phyloP scores from a whole-genome alignment of 2,888 invertebrate genomes.

The Eupithecia abbreviata region DNA sequence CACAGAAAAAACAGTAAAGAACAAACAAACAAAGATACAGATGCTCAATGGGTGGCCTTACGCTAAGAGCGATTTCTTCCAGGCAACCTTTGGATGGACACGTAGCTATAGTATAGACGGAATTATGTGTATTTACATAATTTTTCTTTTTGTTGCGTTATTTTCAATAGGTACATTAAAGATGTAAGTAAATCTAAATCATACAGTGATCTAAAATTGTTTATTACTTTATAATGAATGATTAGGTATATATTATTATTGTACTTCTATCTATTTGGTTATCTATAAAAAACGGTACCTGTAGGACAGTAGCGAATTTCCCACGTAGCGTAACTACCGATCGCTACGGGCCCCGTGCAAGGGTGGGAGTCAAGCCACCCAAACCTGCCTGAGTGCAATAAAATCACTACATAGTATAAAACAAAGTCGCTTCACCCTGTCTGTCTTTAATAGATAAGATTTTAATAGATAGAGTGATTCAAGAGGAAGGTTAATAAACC shows the following conservation, averaged over 20 bases:
- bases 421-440: no score
- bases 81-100: no score
- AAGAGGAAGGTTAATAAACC: no score
- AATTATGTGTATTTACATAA: no score
- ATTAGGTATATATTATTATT: background rate
- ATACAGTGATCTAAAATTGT: background rate
- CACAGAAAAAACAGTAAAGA: no score
- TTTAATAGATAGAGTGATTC: no score
- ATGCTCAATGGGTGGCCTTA: no score
- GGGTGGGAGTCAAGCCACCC: background rate
- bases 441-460: no score
- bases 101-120: no score
- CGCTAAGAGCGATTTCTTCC: no score
- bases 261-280: background rate
- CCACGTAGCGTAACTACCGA: constrained; percentile 6
- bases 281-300: background rate
- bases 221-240: background rate
- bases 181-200: background rate
- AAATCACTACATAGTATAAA: background rate
- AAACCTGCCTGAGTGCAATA: background rate
- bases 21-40: no score
- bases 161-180: background rate
- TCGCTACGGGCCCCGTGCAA: background rate
- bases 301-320: background rate
- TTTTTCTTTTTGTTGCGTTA: background rate